Conservation (phyloP, 2,113 vertebrate species). For the Ailurus styani region DNA sequence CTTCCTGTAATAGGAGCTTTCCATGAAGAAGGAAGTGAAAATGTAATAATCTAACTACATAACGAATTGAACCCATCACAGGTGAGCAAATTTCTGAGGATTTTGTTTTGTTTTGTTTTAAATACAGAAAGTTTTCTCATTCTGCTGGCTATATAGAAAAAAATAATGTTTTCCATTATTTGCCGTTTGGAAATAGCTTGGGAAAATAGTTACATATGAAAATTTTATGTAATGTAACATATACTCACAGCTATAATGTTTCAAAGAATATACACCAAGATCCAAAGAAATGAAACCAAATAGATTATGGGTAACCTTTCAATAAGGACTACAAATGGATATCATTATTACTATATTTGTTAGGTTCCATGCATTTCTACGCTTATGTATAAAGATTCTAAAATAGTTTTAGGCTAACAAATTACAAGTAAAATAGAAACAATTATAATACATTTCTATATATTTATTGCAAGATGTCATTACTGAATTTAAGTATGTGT, state of each 20-base stretch:
- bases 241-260: neutral
- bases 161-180: neutral
- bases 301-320: neutral
- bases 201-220: neutral
- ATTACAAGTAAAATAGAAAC: neutral
- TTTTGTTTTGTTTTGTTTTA: neutral
- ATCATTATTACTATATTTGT: neutral
- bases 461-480: neutral
- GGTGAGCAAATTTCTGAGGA: neutral
- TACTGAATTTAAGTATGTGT: neutral
- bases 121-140: neutral
- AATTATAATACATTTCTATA: neutral
- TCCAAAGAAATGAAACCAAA: neutral
- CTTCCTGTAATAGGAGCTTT: neutral
- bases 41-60: neutral
- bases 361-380: neutral
- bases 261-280: neutral
- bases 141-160: neutral
- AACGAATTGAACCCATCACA: neutral
- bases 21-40: neutral
- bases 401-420: conserved; percentile 4
- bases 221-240: neutral
- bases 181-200: neutral
- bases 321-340: neutral
- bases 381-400: neutral